A percentile compares a stretch with the other conserved stretches of the same genome.
Conservation (phyloP, 1,140 invertebrate genomes). For the Drosophila erecta region DNA sequence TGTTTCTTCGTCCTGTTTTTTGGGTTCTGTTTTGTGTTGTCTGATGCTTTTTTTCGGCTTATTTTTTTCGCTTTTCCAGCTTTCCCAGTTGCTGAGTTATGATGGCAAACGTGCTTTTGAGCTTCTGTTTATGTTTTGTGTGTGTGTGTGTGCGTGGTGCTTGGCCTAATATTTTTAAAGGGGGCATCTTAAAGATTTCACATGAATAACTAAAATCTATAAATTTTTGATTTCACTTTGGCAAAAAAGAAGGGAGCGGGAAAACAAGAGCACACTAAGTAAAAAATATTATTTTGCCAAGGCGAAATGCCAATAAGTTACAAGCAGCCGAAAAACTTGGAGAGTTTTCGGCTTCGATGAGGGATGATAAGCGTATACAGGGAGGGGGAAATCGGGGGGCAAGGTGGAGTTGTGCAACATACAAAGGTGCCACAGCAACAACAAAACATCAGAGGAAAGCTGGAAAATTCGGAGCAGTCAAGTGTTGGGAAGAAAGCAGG, state of each 20-base stretch:
- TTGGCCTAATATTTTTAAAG: constrained; percentile 57
- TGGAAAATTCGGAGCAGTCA: constrained; percentile 57
- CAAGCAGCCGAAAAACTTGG: constrained; percentile 29
- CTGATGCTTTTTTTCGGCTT: constrained; percentile 3
- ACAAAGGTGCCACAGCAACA: constrained; percentile 40
- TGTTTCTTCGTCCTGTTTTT: constrained; percentile 17
- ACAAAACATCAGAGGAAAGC: constrained; percentile 26
- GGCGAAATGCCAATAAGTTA: constrained; percentile 74
- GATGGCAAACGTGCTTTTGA: constrained; percentile 67
- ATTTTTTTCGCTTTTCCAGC: constrained; percentile 42
- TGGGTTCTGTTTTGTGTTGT: constrained; percentile 28
- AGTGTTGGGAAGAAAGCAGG: constrained; percentile 15
- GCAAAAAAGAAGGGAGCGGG: constrained; percentile 19
- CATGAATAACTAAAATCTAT: constrained; percentile 83
- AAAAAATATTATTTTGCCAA: constrained; percentile 64
- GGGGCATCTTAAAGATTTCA: constrained; percentile 78
- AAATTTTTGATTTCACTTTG: constrained; percentile 82
- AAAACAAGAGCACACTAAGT: constrained; percentile 21
- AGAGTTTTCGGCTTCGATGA: constrained; percentile 34
- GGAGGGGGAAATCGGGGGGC: neutral
- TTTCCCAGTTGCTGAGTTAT: constrained; percentile 64
- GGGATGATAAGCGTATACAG: constrained; percentile 27
- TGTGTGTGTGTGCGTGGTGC: constrained; percentile 3
- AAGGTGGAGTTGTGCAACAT: neutral
- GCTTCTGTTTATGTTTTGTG: constrained; percentile 42